phyloP scores from a whole-genome alignment of 2,797 vertebrate genomes.

The Passerculus sandwichensis region DNA sequence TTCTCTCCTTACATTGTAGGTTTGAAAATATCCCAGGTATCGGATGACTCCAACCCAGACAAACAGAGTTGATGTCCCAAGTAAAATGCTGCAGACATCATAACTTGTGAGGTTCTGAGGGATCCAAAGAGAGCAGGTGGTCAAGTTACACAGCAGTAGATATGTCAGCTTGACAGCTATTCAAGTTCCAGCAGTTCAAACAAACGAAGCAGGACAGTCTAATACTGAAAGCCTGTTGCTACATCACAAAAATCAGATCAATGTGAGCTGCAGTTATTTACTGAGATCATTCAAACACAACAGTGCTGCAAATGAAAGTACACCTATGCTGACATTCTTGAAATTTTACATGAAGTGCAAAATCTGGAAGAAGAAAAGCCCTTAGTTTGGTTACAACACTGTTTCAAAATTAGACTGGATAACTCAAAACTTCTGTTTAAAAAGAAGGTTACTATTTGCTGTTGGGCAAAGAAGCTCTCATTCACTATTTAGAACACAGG shows the following conservation, averaged over 20 bases:
- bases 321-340: background rate
- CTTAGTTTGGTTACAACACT: background rate
- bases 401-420: background rate
- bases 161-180: background rate
- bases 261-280: background rate
- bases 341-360: background rate
- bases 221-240: background rate
- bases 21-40: slow-evolving; percentile 97
- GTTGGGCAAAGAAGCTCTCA: background rate
- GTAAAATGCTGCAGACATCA: slow-evolving; percentile 95
- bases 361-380: background rate
- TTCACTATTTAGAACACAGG: background rate
- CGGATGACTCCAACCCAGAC: slow-evolving; percentile 97
- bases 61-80: slow-evolving; percentile 93
- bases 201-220: background rate
- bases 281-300: background rate
- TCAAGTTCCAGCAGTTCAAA: background rate
- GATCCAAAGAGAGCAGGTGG: slow-evolving; percentile 32
- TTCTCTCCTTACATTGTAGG: slow-evolving; percentile 89
- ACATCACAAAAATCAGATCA: background rate
- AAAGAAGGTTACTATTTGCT: background rate
- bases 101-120: slow-evolving; percentile 91
- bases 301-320: background rate
- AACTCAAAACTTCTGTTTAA: background rate
- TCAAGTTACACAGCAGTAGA: background rate